Evolutionary conservation across 2,113 vertebrate genomes (phyloP).

Genomic region (Heliornis fulica): DNA sequence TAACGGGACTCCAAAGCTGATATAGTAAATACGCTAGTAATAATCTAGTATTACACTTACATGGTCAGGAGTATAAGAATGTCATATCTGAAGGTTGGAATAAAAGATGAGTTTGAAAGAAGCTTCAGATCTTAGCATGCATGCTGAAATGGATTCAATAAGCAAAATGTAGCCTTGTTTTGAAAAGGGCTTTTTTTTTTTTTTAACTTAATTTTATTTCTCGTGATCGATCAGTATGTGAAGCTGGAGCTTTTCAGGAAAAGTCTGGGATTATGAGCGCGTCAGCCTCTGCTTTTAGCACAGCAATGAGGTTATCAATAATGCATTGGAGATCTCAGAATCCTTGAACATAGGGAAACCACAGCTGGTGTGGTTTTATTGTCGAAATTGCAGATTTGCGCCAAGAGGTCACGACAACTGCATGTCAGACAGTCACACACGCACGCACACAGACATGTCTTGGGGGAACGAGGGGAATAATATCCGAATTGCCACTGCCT

Average conservation of each 20-base stretch:
- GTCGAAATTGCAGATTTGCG: constrained; percentile 52
- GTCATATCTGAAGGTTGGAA: neutral
- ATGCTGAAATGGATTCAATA: neutral
- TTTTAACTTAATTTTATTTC: neutral
- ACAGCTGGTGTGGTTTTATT: constrained; percentile 64
- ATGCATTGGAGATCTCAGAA: constrained; percentile 70
- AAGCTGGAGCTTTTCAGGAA: constrained; percentile 62
- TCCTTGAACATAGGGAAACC: constrained; percentile 44
- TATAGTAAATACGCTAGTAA: neutral
- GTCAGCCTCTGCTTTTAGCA: constrained; percentile 70
- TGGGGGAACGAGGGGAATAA: constrained; percentile 3
- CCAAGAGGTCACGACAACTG: constrained; percentile 53
- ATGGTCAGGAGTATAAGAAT: neutral
- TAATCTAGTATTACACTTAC: neutral
- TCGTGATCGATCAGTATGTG: constrained; percentile 33
- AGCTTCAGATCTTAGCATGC: neutral
- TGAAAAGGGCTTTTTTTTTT: constrained; percentile 2
- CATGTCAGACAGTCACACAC: constrained; percentile 43
- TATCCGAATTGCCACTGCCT: constrained; percentile 1
- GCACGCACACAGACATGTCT: constrained; percentile 7
- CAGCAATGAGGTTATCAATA: constrained; percentile 76
- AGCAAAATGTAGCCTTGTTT: neutral
- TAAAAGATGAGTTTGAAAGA: neutral
- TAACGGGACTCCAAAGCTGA: neutral
- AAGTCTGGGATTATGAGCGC: constrained; percentile 60